phyloP scores from a whole-genome alignment of 2,888 invertebrate species.

The Furcula furcula region DNA sequence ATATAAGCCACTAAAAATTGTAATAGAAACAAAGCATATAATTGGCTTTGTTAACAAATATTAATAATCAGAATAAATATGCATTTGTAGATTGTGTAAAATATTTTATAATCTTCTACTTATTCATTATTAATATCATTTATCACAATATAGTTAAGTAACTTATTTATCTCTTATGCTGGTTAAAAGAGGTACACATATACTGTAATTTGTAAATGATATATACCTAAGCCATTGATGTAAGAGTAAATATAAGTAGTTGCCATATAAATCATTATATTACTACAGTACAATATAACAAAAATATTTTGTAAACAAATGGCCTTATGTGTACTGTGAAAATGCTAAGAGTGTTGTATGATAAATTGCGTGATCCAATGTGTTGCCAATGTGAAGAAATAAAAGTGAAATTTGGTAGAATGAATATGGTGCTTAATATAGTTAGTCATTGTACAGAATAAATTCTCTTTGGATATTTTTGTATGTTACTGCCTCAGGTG shows the following conservation, averaged over 20 bases:
- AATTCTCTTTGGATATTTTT: constrained; percentile 74
- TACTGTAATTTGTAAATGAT: constrained; percentile 67
- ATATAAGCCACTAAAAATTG: constrained; percentile 13
- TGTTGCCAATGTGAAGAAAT: constrained; percentile 49
- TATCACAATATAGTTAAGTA: constrained; percentile 27
- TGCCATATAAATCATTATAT: constrained; percentile 26
- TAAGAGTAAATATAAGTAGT: constrained; percentile 24
- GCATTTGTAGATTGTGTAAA: constrained; percentile 36
- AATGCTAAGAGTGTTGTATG: constrained; percentile 34
- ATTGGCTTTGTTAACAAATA: constrained; percentile 51
- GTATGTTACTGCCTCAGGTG: constrained; percentile 58
- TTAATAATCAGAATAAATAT: constrained; percentile 13
- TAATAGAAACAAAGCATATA: constrained; percentile 32
- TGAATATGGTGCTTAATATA: constrained; percentile 79
- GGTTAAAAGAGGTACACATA: constrained; percentile 78
- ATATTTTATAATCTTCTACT: constrained; percentile 21
- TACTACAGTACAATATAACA: constrained; percentile 21
- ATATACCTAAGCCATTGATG: constrained; percentile 16
- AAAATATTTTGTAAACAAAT: constrained; percentile 38
- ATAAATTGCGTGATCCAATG: constrained; percentile 29
- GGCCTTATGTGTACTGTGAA: constrained; percentile 53
- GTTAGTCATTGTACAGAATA: constrained; percentile 80
- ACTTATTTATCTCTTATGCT: constrained; percentile 61
- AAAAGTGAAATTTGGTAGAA: constrained; percentile 51
- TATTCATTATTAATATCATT: constrained; percentile 16